A percentile compares a stretch with the other conserved stretches of the same genome.
Evolutionary conservation across 2,797 vertebrate species (phyloP).

Genomic region (Sebastiscus albofasciatus): DNA sequence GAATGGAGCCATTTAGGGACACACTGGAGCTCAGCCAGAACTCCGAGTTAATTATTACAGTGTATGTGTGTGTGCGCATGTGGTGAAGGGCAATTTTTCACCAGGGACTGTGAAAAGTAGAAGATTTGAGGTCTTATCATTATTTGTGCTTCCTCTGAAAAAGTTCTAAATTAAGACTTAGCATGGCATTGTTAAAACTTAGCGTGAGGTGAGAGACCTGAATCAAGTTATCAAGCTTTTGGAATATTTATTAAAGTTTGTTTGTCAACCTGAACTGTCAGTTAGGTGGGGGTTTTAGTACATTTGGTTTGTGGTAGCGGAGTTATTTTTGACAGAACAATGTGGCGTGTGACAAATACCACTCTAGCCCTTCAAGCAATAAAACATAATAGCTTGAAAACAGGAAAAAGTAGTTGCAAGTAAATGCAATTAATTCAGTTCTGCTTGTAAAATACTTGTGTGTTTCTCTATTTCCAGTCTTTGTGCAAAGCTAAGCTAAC

Average conservation of each 20-base stretch:
- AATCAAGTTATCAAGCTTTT: constrained; percentile 23
- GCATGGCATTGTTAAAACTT: constrained; percentile 50
- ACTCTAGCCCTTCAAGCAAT: constrained; percentile 21
- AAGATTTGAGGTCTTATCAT: constrained; percentile 45
- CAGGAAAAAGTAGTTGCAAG: constrained; percentile 21
- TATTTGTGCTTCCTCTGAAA: constrained; percentile 38
- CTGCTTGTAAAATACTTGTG: constrained; percentile 21
- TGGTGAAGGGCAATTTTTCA: constrained; percentile 55
- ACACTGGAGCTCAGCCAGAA: constrained; percentile 65
- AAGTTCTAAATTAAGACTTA: constrained; percentile 39
- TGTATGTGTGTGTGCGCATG: constrained; percentile 1
- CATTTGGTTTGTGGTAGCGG: not conserved
- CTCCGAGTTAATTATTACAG: constrained; percentile 74
- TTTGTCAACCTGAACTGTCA: constrained; percentile 22
- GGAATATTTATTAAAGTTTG: constrained; percentile 30
- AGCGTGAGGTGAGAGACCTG: not conserved
- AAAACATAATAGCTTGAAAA: constrained; percentile 29
- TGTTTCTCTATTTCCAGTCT: not conserved
- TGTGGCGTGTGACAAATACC: constrained; percentile 15
- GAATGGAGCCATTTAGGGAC: constrained; percentile 77
- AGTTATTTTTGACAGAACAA: constrained; percentile 37
- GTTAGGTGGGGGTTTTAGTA: not conserved
- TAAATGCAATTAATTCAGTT: constrained; percentile 13
- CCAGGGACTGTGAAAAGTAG: constrained; percentile 39
- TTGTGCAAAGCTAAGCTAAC: not conserved